These are phyloP conservation scores for Andinoacara biseriatus DNA, from an alignment of 2,113 vertebrate species.

Conservation along the genomic window DNA sequence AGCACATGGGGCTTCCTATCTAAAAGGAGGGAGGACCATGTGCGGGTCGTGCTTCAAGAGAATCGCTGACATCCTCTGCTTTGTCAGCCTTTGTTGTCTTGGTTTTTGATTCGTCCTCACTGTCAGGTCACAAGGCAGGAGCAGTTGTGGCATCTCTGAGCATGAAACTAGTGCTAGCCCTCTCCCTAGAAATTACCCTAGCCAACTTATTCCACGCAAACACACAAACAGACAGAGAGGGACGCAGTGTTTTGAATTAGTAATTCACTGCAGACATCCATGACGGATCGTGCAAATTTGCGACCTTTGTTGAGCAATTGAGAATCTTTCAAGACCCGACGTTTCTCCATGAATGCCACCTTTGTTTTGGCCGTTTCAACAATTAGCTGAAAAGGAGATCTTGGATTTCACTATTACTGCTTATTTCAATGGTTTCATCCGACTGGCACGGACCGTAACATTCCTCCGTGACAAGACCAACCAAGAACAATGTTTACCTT, in stretches of 20 bases:
- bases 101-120: background rate
- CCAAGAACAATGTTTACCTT: slow-evolving; percentile 72
- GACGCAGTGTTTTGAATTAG: slow-evolving; percentile 9
- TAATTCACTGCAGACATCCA: background rate
- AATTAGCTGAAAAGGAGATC: slow-evolving; percentile 49
- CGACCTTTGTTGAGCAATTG: background rate
- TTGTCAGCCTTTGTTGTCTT: background rate
- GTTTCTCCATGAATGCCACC: slow-evolving; percentile 52
- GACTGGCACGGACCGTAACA: slow-evolving; percentile 37
- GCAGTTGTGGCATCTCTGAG: background rate
- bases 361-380: slow-evolving; percentile 63
- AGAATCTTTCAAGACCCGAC: slow-evolving; percentile 27
- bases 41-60: background rate
- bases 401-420: slow-evolving; percentile 58
- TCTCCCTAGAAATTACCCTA: background rate
- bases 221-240: background rate
- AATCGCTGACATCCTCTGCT: background rate
- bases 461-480: slow-evolving; percentile 61
- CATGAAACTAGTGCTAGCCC: background rate
- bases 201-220: background rate
- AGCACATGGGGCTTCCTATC: slow-evolving; percentile 26
- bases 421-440: slow-evolving; percentile 48
- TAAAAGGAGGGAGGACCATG: background rate
- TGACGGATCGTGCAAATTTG: slow-evolving; percentile 23
- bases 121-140: background rate